These are phyloP conservation scores for Mycalesis mineus DNA, from an alignment of 2,888 invertebrate genomes.

Conservation along the genomic window DNA sequence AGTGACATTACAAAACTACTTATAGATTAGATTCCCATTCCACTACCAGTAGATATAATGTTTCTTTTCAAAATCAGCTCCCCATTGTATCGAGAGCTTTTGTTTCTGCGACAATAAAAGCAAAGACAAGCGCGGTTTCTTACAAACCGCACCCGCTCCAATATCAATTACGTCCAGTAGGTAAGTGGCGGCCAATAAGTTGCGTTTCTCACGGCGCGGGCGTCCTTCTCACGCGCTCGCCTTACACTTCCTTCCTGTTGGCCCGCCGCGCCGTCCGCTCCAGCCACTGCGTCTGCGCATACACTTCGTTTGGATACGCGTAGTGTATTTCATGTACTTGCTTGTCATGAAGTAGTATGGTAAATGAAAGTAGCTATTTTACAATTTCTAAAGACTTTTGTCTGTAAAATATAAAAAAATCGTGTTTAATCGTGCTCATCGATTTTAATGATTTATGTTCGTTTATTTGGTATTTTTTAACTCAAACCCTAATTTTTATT, in stretches of 20 bases:
- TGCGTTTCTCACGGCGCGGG: slow-evolving; percentile 61
- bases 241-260: slow-evolving; percentile 76
- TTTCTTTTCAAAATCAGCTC: not conserved
- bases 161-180: slow-evolving; percentile 27
- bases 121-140: slow-evolving; percentile 10
- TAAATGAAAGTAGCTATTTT: no score
- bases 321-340: not conserved
- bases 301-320: slow-evolving; percentile 42
- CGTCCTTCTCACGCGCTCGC: slow-evolving; percentile 70
- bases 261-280: slow-evolving; percentile 29
- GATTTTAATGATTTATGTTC: no score
- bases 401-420: no score
- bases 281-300: slow-evolving; percentile 41
- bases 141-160: slow-evolving; percentile 2
- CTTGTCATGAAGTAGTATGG: no score
- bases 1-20: no score
- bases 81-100: slow-evolving; percentile 4
- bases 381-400: no score
- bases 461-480: no score
- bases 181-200: slow-evolving; percentile 34
- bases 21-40: no score
- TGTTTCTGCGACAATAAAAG: slow-evolving; percentile 12
- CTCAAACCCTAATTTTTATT: no score
- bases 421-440: no score
- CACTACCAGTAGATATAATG: not conserved